Percentiles rank a stretch among this genome's conserved stretches.
Conservation (phyloP, 1,140 invertebrate genomes). For the Antheraea mylitta region DNA sequence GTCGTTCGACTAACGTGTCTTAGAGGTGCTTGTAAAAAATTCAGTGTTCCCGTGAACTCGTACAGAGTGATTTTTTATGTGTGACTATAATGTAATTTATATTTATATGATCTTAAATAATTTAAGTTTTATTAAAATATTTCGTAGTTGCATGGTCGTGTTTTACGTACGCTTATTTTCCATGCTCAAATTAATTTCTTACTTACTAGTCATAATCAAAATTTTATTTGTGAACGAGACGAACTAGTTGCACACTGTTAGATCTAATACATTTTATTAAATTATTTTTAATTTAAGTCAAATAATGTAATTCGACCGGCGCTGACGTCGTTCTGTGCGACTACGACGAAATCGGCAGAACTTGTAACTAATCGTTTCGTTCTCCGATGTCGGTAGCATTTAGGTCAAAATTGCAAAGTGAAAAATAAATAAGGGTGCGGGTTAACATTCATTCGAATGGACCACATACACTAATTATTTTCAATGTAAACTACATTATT, state of each 20-base stretch:
- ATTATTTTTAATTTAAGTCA: conserved; percentile 59
- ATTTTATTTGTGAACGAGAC: conserved; percentile 60
- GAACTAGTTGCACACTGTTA: conserved; percentile 55
- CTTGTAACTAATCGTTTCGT: background rate
- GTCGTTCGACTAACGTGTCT: conserved; percentile 79
- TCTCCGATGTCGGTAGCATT: conserved; percentile 8
- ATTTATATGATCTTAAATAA: conserved; percentile 39
- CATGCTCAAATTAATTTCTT: conserved; percentile 76
- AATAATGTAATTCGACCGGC: conserved; percentile 12
- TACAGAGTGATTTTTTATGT: conserved; percentile 38
- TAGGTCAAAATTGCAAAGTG: conserved; percentile 24
- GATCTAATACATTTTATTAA: conserved; percentile 58
- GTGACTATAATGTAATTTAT: conserved; percentile 71
- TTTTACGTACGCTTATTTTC: conserved; percentile 71
- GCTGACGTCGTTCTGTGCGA: conserved; percentile 8
- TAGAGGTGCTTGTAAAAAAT: conserved; percentile 23
- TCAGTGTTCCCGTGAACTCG: conserved; percentile 9
- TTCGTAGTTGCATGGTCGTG: conserved; percentile 73
- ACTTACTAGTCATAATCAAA: conserved; percentile 75
- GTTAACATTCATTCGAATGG: conserved; percentile 49
- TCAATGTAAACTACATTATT: conserved; percentile 41
- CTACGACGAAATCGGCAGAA: conserved; percentile 1
- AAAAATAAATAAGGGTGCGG: conserved; percentile 53
- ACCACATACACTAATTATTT: conserved; percentile 43
- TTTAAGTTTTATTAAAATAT: conserved; percentile 71